Base-by-base conservation (phyloP, 2,888 invertebrate genomes). In the Gastrophysa polygoni region DNA sequence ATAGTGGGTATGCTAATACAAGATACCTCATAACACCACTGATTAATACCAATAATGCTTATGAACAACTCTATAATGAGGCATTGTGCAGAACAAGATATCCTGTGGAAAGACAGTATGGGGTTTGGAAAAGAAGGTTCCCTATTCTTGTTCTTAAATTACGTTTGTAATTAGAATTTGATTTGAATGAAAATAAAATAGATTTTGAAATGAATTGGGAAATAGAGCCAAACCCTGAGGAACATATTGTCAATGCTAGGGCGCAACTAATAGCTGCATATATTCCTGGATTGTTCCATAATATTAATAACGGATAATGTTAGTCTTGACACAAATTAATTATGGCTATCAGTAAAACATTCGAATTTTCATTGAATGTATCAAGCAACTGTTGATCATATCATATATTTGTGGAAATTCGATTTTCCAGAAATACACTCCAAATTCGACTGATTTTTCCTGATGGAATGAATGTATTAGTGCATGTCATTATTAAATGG, bases 21-120 rank as follows among this genome's bases (percentile, higher is more conserved):
- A 52, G 59, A 5, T 72, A 70, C 59, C 43, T 75, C 32, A 47
- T 75, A 44, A 73, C 71, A 5, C 74, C 75, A 6, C 16, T 75
- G 18, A 44, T 54, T 44, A 18, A 62, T 71, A 54, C 73, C 14
- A 8, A 1, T 46, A 66, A 56, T 24, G 48, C 54, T 8, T 59
- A 62, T 21, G 68, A 73, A 58, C 47, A 62, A 11, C 10, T 61
- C 11, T 74, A 71, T 61, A 73, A 74, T 52, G 63, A 70, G 50
- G 50, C 71, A 1, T 71, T 71, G 17, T 67, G 68, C 29, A 16
- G 66, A 44, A 71, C 51, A 21, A 17, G 58, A 43, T 51, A 59
- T n/a, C 44, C 58, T 47, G 47, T 57, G 10, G 51, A 59, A 43
- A 16, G 49, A 32, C 20, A 49, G 16, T 57, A n/a, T 48, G 48